Evolutionary conservation across 1,140 invertebrate genomes (phyloP).

Genomic region (Odontomachus brunneus): DNA sequence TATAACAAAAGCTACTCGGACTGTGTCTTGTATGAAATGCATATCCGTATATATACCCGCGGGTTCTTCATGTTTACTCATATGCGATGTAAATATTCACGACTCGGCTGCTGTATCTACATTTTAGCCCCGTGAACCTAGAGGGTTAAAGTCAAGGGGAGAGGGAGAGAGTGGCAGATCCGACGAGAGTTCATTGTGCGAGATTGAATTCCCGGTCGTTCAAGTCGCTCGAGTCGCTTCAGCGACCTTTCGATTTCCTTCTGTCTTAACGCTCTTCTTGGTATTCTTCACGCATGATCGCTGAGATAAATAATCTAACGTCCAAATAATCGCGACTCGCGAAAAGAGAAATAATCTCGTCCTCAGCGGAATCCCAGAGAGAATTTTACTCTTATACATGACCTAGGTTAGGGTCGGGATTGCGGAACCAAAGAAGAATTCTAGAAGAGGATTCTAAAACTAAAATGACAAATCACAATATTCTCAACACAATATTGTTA

Average conservation of each 20-base stretch:
- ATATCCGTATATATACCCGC: constrained; percentile 24
- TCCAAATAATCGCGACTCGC: no score
- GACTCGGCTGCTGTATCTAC: constrained; percentile 10
- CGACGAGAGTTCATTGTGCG: constrained; percentile 6
- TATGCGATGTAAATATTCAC: constrained; percentile 12
- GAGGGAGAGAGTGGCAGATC: background rate
- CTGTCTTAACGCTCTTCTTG: no score
- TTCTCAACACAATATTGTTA: no score
- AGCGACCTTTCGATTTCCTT: background rate
- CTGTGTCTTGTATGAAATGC: constrained; percentile 43
- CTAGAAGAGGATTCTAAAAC: no score
- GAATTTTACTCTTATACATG: no score
- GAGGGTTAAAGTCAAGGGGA: background rate
- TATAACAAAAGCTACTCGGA: constrained; percentile 46
- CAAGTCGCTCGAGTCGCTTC: background rate
- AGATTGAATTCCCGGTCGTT: background rate
- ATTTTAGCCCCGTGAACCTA: background rate
- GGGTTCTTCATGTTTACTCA: constrained; percentile 48
- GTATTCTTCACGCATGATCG: no score
- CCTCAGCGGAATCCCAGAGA: no score
- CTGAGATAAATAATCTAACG: no score
- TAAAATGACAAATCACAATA: no score
- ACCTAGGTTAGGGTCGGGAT: no score
- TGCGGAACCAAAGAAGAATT: no score
- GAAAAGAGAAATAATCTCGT: no score